Base-by-base conservation (phyloP, 1,140 invertebrate genomes). In the Anoplolepis gracilipes region DNA sequence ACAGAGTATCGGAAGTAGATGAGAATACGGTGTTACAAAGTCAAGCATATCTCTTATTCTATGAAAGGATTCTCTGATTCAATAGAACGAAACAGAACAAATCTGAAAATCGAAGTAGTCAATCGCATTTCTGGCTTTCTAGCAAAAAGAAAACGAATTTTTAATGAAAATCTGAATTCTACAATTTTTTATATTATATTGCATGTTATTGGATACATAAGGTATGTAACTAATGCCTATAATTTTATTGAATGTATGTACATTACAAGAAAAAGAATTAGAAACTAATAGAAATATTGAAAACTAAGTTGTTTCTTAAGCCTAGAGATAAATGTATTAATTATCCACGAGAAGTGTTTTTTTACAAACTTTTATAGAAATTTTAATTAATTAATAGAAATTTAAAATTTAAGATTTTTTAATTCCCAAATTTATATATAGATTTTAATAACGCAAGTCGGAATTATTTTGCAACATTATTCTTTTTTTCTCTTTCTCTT, bases 1-100 rank as follows among this genome's bases (percentile, higher is more conserved):
- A 28, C 78, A 95, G 96, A 90, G 98, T 99, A 0, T 96, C 95
- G 39, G 97, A 98, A 93, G 97, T 98, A 7, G 96, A 96, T 55
- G 98, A 99, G 94, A 96, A 96, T 1, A 96, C 96, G 70, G 98
- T 99, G 57, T 95, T 99, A n/a, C 95, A 96, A 86, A 97, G 97
- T 55, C 97, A 99, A 95, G 99, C 99, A n/a, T 99, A 99, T 95
- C 95, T 99, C 59, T 96, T 99, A 22, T 99, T 99, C 94, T 99
- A 99, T 94, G 98, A 99, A 95, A 96, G 98, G 93, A 97, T 98
- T 92, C 95, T 97, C 92, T 97, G 96, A 96, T 59, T 75, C 30
- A 30, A 57, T 64, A n/a, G 5, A 67, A 30, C 0, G 2, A 57
- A 39, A 13, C 28, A 13, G 19, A 59, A 81, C 10, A 53, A 33